phyloP scores from a whole-genome alignment of 1,140 invertebrate species.

The Phocides pigmalion region DNA sequence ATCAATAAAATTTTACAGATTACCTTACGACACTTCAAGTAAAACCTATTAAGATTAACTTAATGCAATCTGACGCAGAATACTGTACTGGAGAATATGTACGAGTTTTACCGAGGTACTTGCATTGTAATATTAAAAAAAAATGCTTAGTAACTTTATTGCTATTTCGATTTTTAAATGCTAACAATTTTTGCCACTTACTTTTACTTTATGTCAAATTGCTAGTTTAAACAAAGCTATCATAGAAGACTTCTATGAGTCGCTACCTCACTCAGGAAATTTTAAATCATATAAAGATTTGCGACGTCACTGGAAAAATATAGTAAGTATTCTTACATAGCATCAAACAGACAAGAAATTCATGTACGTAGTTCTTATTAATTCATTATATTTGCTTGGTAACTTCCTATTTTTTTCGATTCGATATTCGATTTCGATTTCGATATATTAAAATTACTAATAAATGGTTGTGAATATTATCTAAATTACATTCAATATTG shows the following conservation, averaged over 20 bases:
- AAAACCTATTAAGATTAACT: slow-evolving; percentile 64
- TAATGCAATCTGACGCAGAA: slow-evolving; percentile 52
- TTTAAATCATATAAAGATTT: slow-evolving; percentile 79
- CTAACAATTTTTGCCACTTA: no score
- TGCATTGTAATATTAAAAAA: not conserved
- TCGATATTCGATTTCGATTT: no score
- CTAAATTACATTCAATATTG: no score
- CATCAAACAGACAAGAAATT: not conserved
- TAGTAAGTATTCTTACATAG: slow-evolving; percentile 58
- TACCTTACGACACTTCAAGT: slow-evolving; percentile 46
- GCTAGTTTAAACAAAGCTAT: slow-evolving; percentile 76
- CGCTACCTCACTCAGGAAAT: slow-evolving; percentile 57
- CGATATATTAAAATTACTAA: no score
- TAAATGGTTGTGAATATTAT: no score
- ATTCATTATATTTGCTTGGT: no score
- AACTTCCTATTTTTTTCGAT: no score
- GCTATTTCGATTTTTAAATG: no score
- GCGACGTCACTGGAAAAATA: slow-evolving; percentile 83
- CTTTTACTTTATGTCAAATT: slow-evolving; percentile 13
- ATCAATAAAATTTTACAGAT: slow-evolving; percentile 43
- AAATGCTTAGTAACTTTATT: no score
- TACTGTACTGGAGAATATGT: slow-evolving; percentile 59
- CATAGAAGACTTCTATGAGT: slow-evolving; percentile 56
- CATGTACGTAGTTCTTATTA: no score
- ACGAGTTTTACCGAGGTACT: slow-evolving; percentile 71